These are phyloP conservation scores for Paguma larvata DNA, from an alignment of 2,797 vertebrate genomes.

Conservation along the genomic window DNA sequence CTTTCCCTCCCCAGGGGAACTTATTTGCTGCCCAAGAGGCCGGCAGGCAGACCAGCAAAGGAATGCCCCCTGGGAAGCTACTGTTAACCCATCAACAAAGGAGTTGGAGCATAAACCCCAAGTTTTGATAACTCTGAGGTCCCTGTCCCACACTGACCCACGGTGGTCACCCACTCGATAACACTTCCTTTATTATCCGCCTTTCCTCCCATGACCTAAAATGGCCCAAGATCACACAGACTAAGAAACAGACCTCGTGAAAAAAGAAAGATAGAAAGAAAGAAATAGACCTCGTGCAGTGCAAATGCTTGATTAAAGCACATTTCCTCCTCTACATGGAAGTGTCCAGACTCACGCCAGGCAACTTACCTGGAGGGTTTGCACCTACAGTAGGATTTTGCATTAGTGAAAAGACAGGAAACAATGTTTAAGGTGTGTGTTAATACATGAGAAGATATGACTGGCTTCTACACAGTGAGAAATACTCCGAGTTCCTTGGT, in stretches of 20 bases:
- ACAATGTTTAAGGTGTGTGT: background rate
- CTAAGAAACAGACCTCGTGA: too few relatives aligned
- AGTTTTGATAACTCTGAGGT: background rate
- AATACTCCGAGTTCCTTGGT: background rate
- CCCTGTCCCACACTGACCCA: accelerated
- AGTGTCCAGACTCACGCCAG: background rate
- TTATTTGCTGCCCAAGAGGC: background rate
- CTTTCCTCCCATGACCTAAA: background rate
- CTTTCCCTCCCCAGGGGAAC: accelerated
- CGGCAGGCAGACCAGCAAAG: background rate
- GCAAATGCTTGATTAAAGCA: background rate
- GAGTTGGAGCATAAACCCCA: too few relatives aligned
- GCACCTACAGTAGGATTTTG: background rate
- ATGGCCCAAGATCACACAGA: background rate
- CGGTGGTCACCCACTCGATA: background rate
- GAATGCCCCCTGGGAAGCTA: background rate
- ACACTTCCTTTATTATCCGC: background rate
- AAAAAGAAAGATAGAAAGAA: too few relatives aligned
- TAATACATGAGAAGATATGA: background rate
- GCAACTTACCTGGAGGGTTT: background rate
- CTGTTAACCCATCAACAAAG: background rate
- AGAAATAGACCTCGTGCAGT: too few relatives aligned
- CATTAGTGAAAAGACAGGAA: background rate
- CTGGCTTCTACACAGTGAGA: background rate
- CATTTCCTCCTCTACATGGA: background rate